Conservation (phyloP, 37 sponge, comb jelly and placozoan species). For the Haliclona indistincta region DNA sequence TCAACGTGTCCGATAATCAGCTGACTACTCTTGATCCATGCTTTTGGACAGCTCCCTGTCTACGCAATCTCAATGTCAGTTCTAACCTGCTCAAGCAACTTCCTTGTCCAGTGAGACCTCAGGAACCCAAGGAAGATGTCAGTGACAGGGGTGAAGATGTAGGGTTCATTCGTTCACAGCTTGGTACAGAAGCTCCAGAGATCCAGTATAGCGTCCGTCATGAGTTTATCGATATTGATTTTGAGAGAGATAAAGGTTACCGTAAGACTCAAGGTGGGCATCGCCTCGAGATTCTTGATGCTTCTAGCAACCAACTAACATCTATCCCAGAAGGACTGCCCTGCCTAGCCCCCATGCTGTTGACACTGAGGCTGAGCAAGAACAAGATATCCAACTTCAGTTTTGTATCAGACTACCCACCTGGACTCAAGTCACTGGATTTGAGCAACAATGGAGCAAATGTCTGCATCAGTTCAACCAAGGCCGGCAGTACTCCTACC, state of each 20-base stretch:
- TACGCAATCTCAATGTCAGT: slow-evolving; percentile 30
- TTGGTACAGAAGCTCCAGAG: background rate
- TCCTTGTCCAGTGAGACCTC: slow-evolving; percentile 29
- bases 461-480: background rate
- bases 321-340: slow-evolving; percentile 39
- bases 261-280: slow-evolving; percentile 14
- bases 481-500: background rate
- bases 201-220: slow-evolving; percentile 18
- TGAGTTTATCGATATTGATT: slow-evolving; percentile 8
- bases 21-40: slow-evolving; percentile 33
- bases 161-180: background rate
- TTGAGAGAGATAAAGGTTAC: background rate
- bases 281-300: slow-evolving; percentile 30
- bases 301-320: slow-evolving; percentile 52
- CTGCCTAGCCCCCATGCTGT: slow-evolving; percentile 62
- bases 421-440: slow-evolving; percentile 29
- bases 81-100: slow-evolving; percentile 34
- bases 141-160: background rate
- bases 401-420: slow-evolving; percentile 30
- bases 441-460: slow-evolving; percentile 12
- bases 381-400: slow-evolving; percentile 52
- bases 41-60: slow-evolving; percentile 53
- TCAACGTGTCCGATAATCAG: slow-evolving; percentile 35
- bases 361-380: slow-evolving; percentile 32
- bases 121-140: background rate